Conservation (phyloP, 2,888 invertebrate species). For the Conchocele bisecta region DNA sequence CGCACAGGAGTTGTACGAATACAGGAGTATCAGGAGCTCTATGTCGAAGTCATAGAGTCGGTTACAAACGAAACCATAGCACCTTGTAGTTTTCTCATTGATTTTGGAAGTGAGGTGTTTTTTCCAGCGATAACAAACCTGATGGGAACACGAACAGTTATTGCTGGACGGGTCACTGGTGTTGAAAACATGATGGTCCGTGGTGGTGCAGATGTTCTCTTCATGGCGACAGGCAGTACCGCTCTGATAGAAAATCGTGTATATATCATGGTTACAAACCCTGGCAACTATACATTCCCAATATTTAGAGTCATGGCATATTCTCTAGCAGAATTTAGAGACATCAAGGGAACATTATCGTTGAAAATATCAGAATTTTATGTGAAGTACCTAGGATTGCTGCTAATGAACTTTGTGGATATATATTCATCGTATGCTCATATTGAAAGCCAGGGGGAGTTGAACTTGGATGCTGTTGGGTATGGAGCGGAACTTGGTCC, state of each 20-base stretch:
- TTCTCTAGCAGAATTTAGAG: conserved; percentile 64
- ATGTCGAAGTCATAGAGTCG: conserved; percentile 71
- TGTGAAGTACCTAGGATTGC: conserved; percentile 68
- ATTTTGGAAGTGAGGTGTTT: conserved; percentile 64
- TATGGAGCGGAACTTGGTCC: conserved; percentile 58
- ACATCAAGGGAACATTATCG: conserved; percentile 56
- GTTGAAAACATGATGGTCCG: conserved; percentile 62
- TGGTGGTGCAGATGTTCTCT: conserved; percentile 65
- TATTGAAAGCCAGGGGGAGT: conserved; percentile 68
- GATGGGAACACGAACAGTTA: conserved; percentile 65
- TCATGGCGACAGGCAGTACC: conserved; percentile 67
- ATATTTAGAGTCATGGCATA: conserved; percentile 62
- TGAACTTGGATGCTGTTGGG: conserved; percentile 70
- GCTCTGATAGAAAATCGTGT: conserved; percentile 68
- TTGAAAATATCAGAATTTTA: conserved; percentile 61
- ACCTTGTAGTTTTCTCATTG: conserved; percentile 71
- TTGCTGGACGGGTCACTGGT: conserved; percentile 70
- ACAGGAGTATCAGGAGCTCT: conserved; percentile 63
- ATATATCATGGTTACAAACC: conserved; percentile 65
- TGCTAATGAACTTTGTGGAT: conserved; percentile 66
- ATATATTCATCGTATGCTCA: conserved; percentile 62
- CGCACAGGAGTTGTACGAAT: conserved; percentile 69
- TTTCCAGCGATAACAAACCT: conserved; percentile 66
- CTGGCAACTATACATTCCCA: conserved; percentile 70
- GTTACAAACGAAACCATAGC: conserved; percentile 68